A percentile compares a stretch with the other conserved stretches of the same genome.
These are phyloP conservation scores for Porites rus DNA, from an alignment of 92 coral and sea anemone species.

Conservation along the genomic window DNA sequence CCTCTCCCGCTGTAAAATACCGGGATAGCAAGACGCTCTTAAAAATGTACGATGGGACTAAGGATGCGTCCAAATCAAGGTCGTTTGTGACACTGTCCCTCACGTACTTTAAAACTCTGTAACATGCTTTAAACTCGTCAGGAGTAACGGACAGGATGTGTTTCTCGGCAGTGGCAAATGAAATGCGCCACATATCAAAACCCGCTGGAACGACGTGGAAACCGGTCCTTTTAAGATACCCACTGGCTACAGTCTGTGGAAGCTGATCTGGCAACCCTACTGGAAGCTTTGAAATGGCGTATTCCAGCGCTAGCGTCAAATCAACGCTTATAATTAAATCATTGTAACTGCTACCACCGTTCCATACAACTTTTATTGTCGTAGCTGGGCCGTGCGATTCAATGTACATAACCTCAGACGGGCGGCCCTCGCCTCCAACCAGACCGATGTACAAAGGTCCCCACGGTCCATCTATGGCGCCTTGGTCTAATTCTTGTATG, in stretches of 20 bases:
- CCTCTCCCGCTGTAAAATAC: background rate
- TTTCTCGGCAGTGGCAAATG: conserved; percentile 17
- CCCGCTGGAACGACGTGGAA: conserved; percentile 36
- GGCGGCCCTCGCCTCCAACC: background rate
- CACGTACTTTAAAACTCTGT: background rate
- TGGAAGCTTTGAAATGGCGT: conserved; percentile 13
- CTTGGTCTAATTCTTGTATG: too few species aligned
- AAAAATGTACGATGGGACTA: conserved; percentile 30
- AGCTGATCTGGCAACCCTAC: background rate
- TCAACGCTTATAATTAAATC: conserved; percentile 11
- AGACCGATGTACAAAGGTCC: too few species aligned
- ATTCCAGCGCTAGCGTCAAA: conserved; percentile 12
- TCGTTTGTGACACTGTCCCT: conserved; percentile 10
- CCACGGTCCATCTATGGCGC: too few species aligned
- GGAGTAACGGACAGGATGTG: conserved; percentile 1
- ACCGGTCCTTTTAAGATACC: background rate
- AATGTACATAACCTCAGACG: conserved; percentile 18
- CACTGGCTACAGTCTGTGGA: background rate
- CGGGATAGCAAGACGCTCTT: background rate
- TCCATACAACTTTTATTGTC: background rate
- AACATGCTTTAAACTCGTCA: conserved; percentile 14
- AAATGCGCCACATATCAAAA: conserved; percentile 22
- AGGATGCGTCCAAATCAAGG: background rate
- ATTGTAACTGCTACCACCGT: conserved; percentile 14
- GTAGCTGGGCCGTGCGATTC: conserved; percentile 30